These are phyloP conservation scores for Papilio polytes DNA, from an alignment of 1,140 invertebrate genomes.

Conservation along the genomic window DNA sequence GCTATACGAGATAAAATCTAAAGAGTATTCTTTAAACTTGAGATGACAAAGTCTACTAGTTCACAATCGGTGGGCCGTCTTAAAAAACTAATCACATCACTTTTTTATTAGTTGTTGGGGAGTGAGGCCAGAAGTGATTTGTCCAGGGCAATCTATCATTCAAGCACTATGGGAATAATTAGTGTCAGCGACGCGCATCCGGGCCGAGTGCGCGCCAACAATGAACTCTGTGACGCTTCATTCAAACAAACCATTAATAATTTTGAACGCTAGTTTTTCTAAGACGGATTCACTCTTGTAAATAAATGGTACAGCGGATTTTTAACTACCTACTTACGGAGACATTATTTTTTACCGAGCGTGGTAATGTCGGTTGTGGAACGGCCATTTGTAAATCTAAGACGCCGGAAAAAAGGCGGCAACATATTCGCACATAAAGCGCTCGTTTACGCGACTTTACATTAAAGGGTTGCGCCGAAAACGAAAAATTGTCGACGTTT, in stretches of 20 bases:
- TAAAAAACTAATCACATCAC: slow-evolving; percentile 70
- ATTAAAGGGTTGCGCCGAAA: slow-evolving; percentile 7
- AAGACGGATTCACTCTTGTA: slow-evolving; percentile 75
- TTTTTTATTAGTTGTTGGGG: slow-evolving; percentile 69
- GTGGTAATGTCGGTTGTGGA: slow-evolving; percentile 51
- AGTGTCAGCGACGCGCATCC: slow-evolving; percentile 77
- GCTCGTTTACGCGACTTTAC: slow-evolving; percentile 15
- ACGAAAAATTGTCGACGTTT: slow-evolving; percentile 34
- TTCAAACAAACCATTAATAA: slow-evolving; percentile 82
- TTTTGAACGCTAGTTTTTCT: slow-evolving; percentile 77
- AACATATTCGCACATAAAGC: slow-evolving; percentile 19
- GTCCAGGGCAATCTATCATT: slow-evolving; percentile 80
- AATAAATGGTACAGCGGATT: slow-evolving; percentile 77
- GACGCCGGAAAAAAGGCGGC: slow-evolving; percentile 10
- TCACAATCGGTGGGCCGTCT: slow-evolving; percentile 64
- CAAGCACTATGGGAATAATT: slow-evolving; percentile 79
- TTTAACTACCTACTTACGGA: slow-evolving; percentile 78
- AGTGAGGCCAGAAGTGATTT: slow-evolving; percentile 75
- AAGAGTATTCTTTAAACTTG: slow-evolving; percentile 43
- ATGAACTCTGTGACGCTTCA: slow-evolving; percentile 72
- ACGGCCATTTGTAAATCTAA: slow-evolving; percentile 36
- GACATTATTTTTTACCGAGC: slow-evolving; percentile 65
- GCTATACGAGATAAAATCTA: slow-evolving; percentile 43
- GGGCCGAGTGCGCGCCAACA: slow-evolving; percentile 72
- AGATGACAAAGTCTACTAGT: slow-evolving; percentile 66